phyloP scores from a whole-genome alignment of 2,797 vertebrate species.

The Leptatherina wallacei region DNA sequence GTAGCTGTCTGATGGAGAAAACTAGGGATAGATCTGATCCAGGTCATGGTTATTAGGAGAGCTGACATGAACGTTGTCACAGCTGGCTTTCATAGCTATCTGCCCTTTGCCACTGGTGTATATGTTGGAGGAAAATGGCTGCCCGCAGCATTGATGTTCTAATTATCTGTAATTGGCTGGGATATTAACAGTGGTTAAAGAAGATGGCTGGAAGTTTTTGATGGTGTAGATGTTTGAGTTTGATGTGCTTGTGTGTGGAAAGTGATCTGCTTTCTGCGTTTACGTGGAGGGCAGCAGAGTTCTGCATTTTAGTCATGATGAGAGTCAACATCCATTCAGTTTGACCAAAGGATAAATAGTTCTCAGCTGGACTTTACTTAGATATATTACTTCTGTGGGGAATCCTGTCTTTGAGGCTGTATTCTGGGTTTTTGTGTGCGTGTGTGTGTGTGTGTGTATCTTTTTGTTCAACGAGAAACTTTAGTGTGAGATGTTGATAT shows the following conservation, averaged over 20 bases:
- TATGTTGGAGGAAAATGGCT: slow-evolving; percentile 42
- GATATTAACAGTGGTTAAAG: slow-evolving; percentile 45
- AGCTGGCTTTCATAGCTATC: slow-evolving; percentile 66
- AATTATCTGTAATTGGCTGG: slow-evolving; percentile 64
- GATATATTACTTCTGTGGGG: slow-evolving; percentile 21
- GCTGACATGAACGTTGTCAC: slow-evolving; percentile 64
- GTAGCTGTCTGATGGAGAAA: slow-evolving; percentile 45
- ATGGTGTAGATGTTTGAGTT: slow-evolving; percentile 42
- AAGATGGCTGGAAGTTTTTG: slow-evolving; percentile 29
- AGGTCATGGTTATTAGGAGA: slow-evolving; percentile 53
- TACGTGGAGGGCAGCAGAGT: slow-evolving; percentile 15
- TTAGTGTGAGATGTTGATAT: slow-evolving; percentile 33
- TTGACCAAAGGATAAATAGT: slow-evolving; percentile 36
- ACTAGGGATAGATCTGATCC: slow-evolving; percentile 50
- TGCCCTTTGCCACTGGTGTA: slow-evolving; percentile 37
- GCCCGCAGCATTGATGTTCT: slow-evolving; percentile 49
- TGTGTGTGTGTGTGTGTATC: not conserved
- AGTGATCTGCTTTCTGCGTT: slow-evolving; percentile 42
- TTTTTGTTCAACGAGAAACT: slow-evolving; percentile 40
- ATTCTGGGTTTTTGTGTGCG: not conserved
- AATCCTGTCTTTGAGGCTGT: slow-evolving; percentile 41
- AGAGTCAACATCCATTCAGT: slow-evolving; percentile 41
- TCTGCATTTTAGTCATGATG: slow-evolving; percentile 12
- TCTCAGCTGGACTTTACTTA: slow-evolving; percentile 13
- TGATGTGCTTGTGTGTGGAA: slow-evolving; percentile 39